Conservation (phyloP, 2,113 vertebrate genomes). For the Zosterops japonicus region DNA sequence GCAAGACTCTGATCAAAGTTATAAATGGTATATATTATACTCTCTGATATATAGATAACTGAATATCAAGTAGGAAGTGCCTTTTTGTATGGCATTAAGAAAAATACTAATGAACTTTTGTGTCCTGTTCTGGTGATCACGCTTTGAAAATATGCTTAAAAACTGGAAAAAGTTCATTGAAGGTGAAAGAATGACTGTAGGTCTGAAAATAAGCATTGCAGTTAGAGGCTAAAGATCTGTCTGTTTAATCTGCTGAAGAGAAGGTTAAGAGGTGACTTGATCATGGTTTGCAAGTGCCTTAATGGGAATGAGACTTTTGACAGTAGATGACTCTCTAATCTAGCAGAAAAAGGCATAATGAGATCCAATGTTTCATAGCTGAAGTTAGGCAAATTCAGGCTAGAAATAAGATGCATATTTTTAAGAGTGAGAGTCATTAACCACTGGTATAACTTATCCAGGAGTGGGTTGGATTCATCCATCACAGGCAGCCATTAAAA, state of each 20-base stretch:
- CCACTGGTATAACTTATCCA: neutral
- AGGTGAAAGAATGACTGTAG: neutral
- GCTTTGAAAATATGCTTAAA: neutral
- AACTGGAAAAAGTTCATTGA: neutral
- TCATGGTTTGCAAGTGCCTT: neutral
- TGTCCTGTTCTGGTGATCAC: neutral
- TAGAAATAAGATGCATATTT: neutral
- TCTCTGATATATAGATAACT: neutral
- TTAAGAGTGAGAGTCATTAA: neutral
- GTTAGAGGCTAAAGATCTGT: neutral
- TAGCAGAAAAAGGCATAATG: slow-evolving; percentile 30
- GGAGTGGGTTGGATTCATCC: neutral
- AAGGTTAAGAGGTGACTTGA: slow-evolving; percentile 19
- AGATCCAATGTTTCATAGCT: neutral
- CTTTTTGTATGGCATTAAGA: neutral
- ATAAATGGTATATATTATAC: neutral
- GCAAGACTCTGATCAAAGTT: neutral
- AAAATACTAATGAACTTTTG: neutral
- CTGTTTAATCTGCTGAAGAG: slow-evolving; percentile 39
- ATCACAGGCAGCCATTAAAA: neutral
- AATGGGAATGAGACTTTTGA: slow-evolving; percentile 12
- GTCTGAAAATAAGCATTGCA: neutral
- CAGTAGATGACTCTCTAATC: slow-evolving; percentile 17
- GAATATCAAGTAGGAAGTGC: neutral
- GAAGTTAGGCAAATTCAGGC: neutral